Evolutionary conservation across 2,113 vertebrate species (phyloP).

Genomic region (Pica pica): DNA sequence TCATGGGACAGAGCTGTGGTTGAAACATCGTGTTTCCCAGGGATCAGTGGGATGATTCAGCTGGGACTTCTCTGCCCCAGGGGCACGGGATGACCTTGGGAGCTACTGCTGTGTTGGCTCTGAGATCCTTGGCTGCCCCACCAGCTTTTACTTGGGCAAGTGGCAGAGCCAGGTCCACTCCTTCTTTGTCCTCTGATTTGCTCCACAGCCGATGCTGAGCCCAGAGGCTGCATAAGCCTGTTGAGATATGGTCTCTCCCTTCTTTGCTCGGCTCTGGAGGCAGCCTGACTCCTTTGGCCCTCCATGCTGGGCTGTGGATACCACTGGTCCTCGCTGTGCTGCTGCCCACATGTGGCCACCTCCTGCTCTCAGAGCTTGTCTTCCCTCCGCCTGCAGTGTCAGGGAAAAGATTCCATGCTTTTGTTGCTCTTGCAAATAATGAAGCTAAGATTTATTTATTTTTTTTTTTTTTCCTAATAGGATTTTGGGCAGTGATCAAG

Average conservation of each 20-base stretch:
- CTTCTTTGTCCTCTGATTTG: neutral
- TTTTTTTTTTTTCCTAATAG: neutral
- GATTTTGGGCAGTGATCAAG: neutral
- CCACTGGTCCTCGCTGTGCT: accelerated
- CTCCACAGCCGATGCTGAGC: accelerated
- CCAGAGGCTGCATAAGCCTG: neutral
- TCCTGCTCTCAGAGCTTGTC: neutral
- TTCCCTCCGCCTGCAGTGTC: neutral
- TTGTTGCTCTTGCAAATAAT: neutral
- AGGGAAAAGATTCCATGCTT: neutral
- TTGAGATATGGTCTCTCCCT: accelerated
- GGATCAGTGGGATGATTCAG: neutral
- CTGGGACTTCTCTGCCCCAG: neutral
- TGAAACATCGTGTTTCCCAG: neutral
- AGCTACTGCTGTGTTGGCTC: accelerated
- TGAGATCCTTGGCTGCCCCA: neutral
- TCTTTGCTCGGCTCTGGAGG: neutral
- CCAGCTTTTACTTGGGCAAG: neutral
- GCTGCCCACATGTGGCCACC: accelerated
- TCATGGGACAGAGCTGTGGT: accelerated
- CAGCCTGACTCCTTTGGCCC: neutral
- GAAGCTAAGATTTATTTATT: neutral
- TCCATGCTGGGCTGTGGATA: accelerated
- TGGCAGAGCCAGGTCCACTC: neutral
- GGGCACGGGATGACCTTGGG: accelerated